phyloP scores from a whole-genome alignment of 2,888 invertebrate species.

The Caenorhabditis afra region DNA sequence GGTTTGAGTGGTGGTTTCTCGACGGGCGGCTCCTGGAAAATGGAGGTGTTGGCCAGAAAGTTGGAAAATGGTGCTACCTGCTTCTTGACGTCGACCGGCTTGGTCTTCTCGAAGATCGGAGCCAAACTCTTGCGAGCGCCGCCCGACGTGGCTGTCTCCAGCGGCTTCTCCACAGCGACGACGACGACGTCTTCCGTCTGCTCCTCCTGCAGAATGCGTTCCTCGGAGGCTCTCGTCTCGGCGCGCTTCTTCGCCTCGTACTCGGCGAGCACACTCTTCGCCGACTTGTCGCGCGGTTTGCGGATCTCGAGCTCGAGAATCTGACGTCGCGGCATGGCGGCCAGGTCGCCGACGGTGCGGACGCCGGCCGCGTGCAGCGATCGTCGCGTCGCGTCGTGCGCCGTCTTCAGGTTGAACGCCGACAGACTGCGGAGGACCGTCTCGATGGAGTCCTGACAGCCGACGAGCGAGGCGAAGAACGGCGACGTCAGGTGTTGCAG shows the following conservation, averaged over 20 bases:
- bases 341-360: slow-evolving; percentile 41
- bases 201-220: slow-evolving; percentile 1
- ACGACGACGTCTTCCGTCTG: neutral
- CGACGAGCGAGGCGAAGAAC: slow-evolving; percentile 18
- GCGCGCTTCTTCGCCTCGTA: slow-evolving; percentile 14
- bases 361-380: slow-evolving; percentile 15
- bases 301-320: slow-evolving; percentile 34
- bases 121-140: slow-evolving; percentile 14
- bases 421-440: slow-evolving; percentile 10
- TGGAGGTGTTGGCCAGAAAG: no score
- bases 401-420: slow-evolving; percentile 15
- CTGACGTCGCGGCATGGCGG: slow-evolving; percentile 10
- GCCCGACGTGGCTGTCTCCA: neutral
- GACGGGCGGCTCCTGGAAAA: no score
- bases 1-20: no score
- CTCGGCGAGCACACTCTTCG: slow-evolving; percentile 6
- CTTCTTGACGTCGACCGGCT: neutral
- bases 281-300: slow-evolving; percentile 12
- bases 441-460: slow-evolving; percentile 30
- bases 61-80: no score
- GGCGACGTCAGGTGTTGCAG: slow-evolving; percentile 1
- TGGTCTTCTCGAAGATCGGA: slow-evolving; percentile 3
- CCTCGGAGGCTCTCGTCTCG: slow-evolving; percentile 4
- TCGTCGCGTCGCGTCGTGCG: slow-evolving; percentile 7
- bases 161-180: neutral